phyloP scores from a whole-genome alignment of 2,113 vertebrate genomes.

The Chamaetylas fuelleborni region DNA sequence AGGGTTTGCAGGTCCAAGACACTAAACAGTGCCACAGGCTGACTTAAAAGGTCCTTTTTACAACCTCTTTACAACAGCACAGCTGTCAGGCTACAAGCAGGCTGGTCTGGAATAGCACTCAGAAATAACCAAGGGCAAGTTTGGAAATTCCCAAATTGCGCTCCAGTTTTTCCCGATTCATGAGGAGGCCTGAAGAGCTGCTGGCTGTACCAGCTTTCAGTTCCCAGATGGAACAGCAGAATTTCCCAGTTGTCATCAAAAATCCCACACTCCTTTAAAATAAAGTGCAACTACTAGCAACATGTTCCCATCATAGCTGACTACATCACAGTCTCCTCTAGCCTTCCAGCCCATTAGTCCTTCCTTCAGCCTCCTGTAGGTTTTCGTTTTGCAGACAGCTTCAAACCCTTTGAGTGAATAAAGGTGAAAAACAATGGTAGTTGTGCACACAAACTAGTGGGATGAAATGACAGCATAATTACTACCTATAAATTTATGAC shows the following conservation, averaged over 20 bases:
- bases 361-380: fast-evolving
- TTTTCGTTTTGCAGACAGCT: not conserved
- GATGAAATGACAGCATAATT: not conserved
- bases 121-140: not conserved
- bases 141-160: not conserved
- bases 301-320: not conserved
- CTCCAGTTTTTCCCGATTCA: not conserved
- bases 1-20: not conserved
- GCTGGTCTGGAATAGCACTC: not conserved
- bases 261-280: not conserved
- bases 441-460: not conserved
- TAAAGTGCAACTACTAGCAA: not conserved
- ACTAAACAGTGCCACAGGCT: not conserved
- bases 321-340: not conserved
- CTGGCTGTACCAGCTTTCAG: not conserved
- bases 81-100: not conserved
- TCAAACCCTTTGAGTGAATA: not conserved
- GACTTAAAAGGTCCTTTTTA: not conserved
- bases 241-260: not conserved
- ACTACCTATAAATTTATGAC: not conserved
- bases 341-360: not conserved
- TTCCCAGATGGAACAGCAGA: not conserved
- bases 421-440: not conserved
- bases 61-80: not conserved
- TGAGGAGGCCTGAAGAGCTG: not conserved